phyloP scores from a whole-genome alignment of 2,113 vertebrate species.

The Cyphomyrus plagiostoma region DNA sequence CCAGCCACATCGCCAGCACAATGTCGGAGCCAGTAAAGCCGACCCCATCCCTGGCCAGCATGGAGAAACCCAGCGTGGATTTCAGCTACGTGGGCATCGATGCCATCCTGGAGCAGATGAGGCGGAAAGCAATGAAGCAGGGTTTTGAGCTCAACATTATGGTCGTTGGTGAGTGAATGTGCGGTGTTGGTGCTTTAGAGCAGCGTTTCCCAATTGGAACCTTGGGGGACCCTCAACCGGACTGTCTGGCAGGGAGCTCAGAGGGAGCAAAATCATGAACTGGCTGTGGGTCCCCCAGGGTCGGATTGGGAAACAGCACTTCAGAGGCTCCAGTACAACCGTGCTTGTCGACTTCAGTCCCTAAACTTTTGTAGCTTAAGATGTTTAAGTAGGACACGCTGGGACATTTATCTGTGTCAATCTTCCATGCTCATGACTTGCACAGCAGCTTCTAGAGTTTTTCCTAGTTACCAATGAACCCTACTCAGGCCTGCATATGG shows the following conservation, averaged over 20 bases:
- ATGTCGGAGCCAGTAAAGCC: slow-evolving; percentile 73
- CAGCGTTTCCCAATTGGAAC: not conserved
- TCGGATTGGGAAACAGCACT: not conserved
- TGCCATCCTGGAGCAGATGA: slow-evolving; percentile 97
- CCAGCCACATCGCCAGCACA: slow-evolving; percentile 57
- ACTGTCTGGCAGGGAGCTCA: not conserved
- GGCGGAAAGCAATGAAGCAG: slow-evolving; percentile 97
- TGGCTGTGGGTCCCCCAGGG: not conserved
- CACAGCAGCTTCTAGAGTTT: not conserved
- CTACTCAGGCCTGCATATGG: not conserved
- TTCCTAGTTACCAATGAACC: not conserved
- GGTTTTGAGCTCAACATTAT: slow-evolving; percentile 98
- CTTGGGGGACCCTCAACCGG: not conserved
- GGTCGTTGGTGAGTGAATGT: slow-evolving; percentile 80
- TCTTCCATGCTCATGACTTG: not conserved
- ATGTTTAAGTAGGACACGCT: not conserved
- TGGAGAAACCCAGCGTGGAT: slow-evolving; percentile 72
- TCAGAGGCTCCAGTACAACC: not conserved
- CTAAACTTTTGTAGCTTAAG: not conserved
- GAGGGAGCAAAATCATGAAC: not conserved
- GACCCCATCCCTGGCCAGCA: slow-evolving; percentile 37
- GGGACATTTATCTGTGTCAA: not conserved
- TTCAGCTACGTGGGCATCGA: slow-evolving; percentile 97
- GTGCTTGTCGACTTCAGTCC: not conserved
- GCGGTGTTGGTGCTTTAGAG: not conserved